Evolutionary conservation across 2,113 vertebrate genomes (phyloP).

Genomic region (Pteronura brasiliensis): DNA sequence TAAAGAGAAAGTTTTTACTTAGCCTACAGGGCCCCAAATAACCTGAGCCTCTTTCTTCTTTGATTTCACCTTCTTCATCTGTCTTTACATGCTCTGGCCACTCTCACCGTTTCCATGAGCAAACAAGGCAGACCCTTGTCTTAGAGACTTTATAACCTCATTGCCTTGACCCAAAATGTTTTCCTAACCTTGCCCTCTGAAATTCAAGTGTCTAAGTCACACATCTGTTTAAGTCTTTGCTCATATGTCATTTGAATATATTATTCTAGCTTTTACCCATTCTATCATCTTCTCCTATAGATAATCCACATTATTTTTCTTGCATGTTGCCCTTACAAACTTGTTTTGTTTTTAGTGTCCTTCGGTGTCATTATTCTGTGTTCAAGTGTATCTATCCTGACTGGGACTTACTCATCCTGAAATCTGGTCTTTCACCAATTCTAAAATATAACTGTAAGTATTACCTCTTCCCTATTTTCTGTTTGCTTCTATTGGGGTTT

Average conservation of each 20-base stretch:
- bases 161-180: not conserved
- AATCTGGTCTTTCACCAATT: not conserved
- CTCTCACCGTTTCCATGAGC: not conserved
- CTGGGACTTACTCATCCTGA: not conserved
- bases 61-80: not conserved
- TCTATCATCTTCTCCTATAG: not conserved
- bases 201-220: not conserved
- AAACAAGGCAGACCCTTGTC: not conserved
- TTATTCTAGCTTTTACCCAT: not conserved
- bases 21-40: rapidly evolving
- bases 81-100: not conserved
- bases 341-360: not conserved
- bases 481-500: not conserved
- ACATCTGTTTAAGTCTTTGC: not conserved
- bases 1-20: not conserved
- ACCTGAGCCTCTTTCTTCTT: not conserved
- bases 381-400: not conserved
- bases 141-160: not conserved
- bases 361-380: not conserved
- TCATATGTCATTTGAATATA: not conserved
- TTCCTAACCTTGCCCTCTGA: not conserved
- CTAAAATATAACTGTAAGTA: not conserved
- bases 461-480: not conserved
- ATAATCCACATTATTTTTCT: not conserved
- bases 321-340: not conserved